Evolutionary conservation across 2,797 vertebrate species (phyloP).

Genomic region (Acanthopagrus latus): DNA sequence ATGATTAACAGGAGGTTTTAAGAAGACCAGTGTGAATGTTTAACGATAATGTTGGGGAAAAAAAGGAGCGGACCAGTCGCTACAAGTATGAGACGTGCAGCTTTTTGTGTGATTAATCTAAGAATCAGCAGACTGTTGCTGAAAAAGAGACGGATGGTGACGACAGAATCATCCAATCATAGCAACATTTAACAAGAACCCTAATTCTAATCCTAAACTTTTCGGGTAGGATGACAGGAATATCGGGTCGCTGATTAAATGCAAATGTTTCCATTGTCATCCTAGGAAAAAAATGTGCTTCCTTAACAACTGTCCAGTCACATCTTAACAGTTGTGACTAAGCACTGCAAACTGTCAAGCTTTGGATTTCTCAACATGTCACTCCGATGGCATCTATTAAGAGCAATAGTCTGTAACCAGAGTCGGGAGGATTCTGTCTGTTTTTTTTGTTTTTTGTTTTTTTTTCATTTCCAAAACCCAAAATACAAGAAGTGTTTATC

Average conservation of each 20-base stretch:
- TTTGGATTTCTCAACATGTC: background rate
- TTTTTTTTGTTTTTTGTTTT: too few species aligned
- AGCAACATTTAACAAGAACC: background rate
- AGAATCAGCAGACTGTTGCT: background rate
- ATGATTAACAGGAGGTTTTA: background rate
- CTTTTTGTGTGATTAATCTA: background rate
- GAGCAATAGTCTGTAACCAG: background rate
- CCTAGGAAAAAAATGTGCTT: too few species aligned
- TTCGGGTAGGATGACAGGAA: too few species aligned
- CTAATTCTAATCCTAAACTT: too few species aligned
- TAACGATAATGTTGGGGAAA: background rate
- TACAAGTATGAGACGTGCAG: background rate
- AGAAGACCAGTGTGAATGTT: slow-evolving; percentile 1
- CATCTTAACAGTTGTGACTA: background rate
- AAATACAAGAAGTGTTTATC: background rate
- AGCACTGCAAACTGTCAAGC: background rate
- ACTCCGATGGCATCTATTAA: background rate
- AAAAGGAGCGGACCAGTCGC: background rate
- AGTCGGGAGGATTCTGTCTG: background rate
- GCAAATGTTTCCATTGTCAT: too few species aligned
- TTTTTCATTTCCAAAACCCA: background rate
- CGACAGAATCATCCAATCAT: too few species aligned
- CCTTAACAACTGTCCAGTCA: too few species aligned
- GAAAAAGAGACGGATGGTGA: too few species aligned
- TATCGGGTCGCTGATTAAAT: too few species aligned